A percentile compares a stretch with the other conserved stretches of the same genome.
Conservation (phyloP, 1,140 invertebrate genomes). For the Telenomus remus region DNA sequence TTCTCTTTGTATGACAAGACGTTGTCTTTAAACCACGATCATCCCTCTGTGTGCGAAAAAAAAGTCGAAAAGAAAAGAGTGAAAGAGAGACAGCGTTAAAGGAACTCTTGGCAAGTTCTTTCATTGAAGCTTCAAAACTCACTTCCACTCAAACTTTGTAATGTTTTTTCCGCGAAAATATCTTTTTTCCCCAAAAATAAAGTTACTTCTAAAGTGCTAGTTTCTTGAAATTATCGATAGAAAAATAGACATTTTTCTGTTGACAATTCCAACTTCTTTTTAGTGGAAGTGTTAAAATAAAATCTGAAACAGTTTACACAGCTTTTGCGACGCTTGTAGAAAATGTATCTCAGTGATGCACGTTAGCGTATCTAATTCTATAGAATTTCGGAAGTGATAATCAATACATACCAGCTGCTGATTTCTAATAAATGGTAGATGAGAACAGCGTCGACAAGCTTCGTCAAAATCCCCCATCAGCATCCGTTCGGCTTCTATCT, state of each 20-base stretch:
- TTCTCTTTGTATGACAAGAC: constrained; percentile 68
- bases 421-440: constrained; percentile 22
- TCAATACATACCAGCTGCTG: constrained; percentile 49
- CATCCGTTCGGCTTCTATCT: constrained; percentile 5
- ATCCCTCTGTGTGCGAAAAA: constrained; percentile 62
- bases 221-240: constrained; percentile 1
- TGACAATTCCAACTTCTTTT: no score
- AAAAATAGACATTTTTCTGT: neutral
- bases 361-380: no score
- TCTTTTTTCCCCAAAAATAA: constrained; percentile 48
- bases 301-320: no score
- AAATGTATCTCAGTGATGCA: no score
- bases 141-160: constrained; percentile 61
- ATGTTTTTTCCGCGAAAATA: constrained; percentile 52
- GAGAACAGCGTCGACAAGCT: neutral
- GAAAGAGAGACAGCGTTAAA: constrained; percentile 49
- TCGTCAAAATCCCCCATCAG: neutral
- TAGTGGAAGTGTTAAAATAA: no score
- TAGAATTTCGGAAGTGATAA: neutral
- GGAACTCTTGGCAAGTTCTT: constrained; percentile 60
- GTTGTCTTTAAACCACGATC: constrained; percentile 69
- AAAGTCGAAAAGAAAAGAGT: constrained; percentile 39
- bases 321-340: no score
- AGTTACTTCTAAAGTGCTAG: constrained; percentile 46
- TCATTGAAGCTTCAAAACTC: constrained; percentile 67